Percentiles rank a stretch among this genome's conserved stretches.
These are phyloP conservation scores for Helostoma temminkii DNA, from an alignment of 2,797 vertebrate species.

Conservation along the genomic window DNA sequence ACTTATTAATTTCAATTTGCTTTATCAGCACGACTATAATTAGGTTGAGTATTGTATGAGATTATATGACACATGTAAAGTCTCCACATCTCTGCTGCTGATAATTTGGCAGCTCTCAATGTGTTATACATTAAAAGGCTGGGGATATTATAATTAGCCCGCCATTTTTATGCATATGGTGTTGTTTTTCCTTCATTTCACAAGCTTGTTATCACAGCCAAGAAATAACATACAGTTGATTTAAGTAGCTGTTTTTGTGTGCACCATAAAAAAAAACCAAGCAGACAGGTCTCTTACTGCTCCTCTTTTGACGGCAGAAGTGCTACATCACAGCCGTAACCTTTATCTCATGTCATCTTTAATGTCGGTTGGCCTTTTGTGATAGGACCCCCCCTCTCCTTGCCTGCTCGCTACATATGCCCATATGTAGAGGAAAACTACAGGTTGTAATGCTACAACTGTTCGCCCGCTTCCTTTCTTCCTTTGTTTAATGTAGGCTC, in stretches of 20 bases:
- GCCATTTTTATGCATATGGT: conserved; percentile 29
- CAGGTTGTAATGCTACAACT: conserved; percentile 82
- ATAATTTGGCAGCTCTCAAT: conserved; percentile 29
- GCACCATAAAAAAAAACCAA: conserved; percentile 21
- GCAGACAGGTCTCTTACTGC: not conserved
- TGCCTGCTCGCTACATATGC: conserved; percentile 44
- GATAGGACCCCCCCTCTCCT: conserved; percentile 41
- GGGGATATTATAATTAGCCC: conserved; percentile 20
- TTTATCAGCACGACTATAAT: conserved; percentile 5
- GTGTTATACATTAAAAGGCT: conserved; percentile 29
- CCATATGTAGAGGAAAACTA: conserved; percentile 75
- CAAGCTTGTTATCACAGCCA: not conserved
- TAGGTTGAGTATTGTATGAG: conserved; percentile 8
- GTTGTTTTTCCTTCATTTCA: conserved; percentile 24
- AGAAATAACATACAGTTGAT: conserved; percentile 27
- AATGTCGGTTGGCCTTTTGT: conserved; percentile 44
- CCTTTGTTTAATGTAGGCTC: conserved; percentile 91
- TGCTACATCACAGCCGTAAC: not conserved
- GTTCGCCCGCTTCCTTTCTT: conserved; percentile 81
- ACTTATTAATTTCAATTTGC: conserved; percentile 14
- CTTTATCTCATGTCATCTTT: conserved; percentile 24
- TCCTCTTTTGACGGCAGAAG: conserved; percentile 4
- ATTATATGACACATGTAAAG: conserved; percentile 9
- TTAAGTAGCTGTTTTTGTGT: conserved; percentile 20
- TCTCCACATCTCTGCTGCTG: not conserved